Evolutionary conservation across 1,140 invertebrate genomes (phyloP).

Genomic region (Atta colombica): DNA sequence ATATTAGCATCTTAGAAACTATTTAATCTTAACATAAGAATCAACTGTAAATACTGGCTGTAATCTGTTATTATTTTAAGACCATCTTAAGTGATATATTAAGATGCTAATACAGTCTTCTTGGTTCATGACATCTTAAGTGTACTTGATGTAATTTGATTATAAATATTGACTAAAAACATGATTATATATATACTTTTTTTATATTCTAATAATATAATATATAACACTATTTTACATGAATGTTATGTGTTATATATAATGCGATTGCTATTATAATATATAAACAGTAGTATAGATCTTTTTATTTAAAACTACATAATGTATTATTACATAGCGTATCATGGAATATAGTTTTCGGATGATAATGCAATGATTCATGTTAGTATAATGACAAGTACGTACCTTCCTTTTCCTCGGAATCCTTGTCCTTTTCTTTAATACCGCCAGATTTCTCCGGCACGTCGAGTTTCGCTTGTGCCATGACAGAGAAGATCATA

Average conservation of each 20-base stretch:
- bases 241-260: not conserved
- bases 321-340: not conserved
- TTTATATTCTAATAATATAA: too few relatives aligned
- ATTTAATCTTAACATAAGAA: too few relatives aligned
- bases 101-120: too few relatives aligned
- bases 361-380: not conserved
- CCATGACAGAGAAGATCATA: constrained; percentile 56
- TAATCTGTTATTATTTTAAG: too few relatives aligned
- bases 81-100: too few relatives aligned
- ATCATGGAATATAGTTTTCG: not conserved
- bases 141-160: too few relatives aligned
- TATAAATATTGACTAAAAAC: too few relatives aligned
- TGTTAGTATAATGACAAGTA: not conserved
- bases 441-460: constrained; percentile 63
- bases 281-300: not conserved
- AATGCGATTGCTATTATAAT: not conserved
- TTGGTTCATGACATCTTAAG: too few relatives aligned
- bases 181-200: too few relatives aligned
- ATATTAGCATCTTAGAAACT: too few relatives aligned
- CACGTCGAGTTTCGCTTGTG: constrained; percentile 71
- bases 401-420: constrained; percentile 74
- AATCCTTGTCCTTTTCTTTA: constrained; percentile 74
- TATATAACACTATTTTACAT: not conserved
- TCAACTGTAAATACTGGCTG: too few relatives aligned
- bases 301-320: not conserved